phyloP scores from a whole-genome alignment of 2,113 vertebrate genomes.

The Macquaria australasica region DNA sequence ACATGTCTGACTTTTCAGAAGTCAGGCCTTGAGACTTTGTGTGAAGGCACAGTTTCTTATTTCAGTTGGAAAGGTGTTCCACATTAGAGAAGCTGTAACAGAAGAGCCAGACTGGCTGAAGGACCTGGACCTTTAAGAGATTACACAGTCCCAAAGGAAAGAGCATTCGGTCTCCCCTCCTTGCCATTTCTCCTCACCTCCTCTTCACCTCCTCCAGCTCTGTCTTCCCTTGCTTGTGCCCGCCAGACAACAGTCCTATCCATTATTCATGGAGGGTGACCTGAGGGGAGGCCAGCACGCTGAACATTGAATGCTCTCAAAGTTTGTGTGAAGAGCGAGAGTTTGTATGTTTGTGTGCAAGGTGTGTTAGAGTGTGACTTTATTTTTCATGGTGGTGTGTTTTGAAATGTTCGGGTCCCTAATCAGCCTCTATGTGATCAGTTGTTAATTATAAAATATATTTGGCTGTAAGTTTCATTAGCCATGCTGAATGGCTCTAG shows the following conservation, averaged over 20 bases:
- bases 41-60: too few relatives aligned
- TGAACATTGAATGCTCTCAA: not conserved
- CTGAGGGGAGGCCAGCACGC: not conserved
- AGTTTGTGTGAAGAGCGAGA: not conserved
- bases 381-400: not conserved
- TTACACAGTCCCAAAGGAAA: not conserved
- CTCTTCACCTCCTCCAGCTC: not conserved
- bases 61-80: too few relatives aligned
- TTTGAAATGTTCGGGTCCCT: too few relatives aligned
- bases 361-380: not conserved
- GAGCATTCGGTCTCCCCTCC: not conserved
- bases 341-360: not conserved
- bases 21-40: too few relatives aligned
- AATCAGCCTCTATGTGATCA: too few relatives aligned
- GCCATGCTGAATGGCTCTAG: too few relatives aligned
- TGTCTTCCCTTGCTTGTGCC: not conserved
- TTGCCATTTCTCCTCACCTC: not conserved
- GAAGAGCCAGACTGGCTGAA: too few relatives aligned
- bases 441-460: too few relatives aligned
- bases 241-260: not conserved
- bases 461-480: too few relatives aligned
- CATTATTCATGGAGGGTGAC: constrained; percentile 37
- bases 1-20: too few relatives aligned
- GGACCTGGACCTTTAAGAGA: too few relatives aligned
- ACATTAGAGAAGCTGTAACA: too few relatives aligned